Conservation (phyloP, 2,113 vertebrate species). For the Pseudopipra pipra region DNA sequence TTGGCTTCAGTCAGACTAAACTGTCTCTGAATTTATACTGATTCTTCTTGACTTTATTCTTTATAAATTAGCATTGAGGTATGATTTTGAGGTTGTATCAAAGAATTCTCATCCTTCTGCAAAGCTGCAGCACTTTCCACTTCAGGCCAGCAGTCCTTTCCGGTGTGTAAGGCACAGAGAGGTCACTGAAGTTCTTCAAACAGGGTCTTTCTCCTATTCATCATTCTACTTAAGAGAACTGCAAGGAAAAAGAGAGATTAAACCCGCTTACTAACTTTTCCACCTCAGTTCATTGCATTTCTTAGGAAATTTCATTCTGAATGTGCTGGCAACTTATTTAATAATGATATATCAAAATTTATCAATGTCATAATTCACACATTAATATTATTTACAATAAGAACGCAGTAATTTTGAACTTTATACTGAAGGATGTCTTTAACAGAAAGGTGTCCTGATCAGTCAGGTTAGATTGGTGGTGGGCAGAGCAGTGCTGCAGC, state of each 20-base stretch:
- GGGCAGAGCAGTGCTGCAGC: neutral
- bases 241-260: neutral
- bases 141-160: neutral
- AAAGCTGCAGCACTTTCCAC: neutral
- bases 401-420: neutral
- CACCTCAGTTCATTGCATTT: neutral
- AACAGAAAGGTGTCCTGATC: neutral
- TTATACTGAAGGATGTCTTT: neutral
- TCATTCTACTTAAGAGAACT: neutral
- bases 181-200: neutral
- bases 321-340: neutral
- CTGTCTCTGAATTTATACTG: neutral
- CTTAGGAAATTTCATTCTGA: neutral
- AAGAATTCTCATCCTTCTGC: neutral
- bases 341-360: neutral
- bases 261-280: neutral
- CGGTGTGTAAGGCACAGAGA: neutral
- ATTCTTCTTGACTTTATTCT: neutral
- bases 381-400: neutral
- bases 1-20: conserved; percentile 15
- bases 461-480: neutral
- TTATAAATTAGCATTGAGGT: neutral
- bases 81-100: neutral
- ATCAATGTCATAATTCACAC: neutral
- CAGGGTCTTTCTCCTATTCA: neutral